A percentile compares a stretch with the other conserved stretches of the same genome.
phyloP scores from a whole-genome alignment of 2,888 invertebrate genomes.

The Chrysolina haemoptera region DNA sequence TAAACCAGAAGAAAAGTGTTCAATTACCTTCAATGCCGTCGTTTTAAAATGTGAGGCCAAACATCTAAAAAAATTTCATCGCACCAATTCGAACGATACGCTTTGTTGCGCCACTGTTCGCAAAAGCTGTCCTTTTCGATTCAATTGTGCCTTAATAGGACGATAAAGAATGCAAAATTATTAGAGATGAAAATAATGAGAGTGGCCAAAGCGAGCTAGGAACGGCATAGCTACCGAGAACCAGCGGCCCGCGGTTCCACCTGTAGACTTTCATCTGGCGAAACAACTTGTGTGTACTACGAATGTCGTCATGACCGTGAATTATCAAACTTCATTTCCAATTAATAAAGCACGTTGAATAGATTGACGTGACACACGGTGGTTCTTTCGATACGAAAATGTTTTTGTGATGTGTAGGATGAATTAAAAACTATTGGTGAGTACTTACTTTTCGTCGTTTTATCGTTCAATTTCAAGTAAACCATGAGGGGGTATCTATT shows the following conservation, averaged over 20 bases:
- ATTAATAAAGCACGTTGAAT: conserved; percentile 25
- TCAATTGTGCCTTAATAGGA: conserved; percentile 45
- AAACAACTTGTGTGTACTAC: not conserved
- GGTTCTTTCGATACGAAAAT: not conserved
- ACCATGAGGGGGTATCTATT: too few species aligned
- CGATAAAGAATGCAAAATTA: conserved; percentile 52
- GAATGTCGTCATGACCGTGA: conserved; percentile 37
- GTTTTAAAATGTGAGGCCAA: too few species aligned
- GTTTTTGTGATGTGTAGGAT: conserved; percentile 7
- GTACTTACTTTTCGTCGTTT: conserved; percentile 8
- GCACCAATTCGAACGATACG: not conserved
- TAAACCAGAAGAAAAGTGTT: too few species aligned
- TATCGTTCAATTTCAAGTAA: not conserved
- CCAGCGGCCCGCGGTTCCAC: conserved; percentile 33
- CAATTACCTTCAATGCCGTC: too few species aligned
- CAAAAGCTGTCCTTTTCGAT: conserved; percentile 26
- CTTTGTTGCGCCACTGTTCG: conserved; percentile 1
- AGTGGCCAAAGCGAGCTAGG: conserved; percentile 36
- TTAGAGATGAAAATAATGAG: conserved; percentile 44
- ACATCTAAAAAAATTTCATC: too few species aligned
- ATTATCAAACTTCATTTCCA: conserved; percentile 28
- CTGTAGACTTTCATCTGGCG: conserved; percentile 29
- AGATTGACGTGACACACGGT: conserved; percentile 4
- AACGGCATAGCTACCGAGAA: conserved; percentile 18
- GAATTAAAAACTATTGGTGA: conserved; percentile 18